phyloP scores from a whole-genome alignment of 1,140 invertebrate species.

The Gryon sp. region DNA sequence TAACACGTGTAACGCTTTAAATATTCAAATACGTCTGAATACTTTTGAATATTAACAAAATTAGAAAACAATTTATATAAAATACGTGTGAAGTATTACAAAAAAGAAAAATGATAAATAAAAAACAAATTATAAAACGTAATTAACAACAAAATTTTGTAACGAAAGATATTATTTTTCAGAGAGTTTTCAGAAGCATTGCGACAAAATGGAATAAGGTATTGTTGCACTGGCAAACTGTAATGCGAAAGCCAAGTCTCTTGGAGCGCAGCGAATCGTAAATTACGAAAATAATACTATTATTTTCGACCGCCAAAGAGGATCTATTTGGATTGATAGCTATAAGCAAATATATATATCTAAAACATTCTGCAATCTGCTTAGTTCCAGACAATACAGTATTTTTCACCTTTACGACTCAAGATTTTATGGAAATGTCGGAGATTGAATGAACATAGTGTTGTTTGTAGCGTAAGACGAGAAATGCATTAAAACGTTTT shows the following conservation, averaged over 20 bases:
- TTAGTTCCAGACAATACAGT: conserved; percentile 70
- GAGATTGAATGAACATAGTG: conserved; percentile 10
- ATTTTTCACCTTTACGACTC: conserved; percentile 54
- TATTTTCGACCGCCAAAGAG: conserved; percentile 64
- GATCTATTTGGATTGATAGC: conserved; percentile 73
- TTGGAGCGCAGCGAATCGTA: conserved; percentile 62
- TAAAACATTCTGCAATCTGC: conserved; percentile 36
- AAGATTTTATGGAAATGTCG: conserved; percentile 16
- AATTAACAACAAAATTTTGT: no score
- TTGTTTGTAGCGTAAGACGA: conserved; percentile 5
- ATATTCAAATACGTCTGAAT: no score
- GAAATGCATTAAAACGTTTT: conserved; percentile 47
- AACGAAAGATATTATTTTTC: no score
- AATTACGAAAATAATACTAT: conserved; percentile 67
- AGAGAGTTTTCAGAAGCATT: background rate
- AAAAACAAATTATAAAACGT: no score
- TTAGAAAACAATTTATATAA: no score
- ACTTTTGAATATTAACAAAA: no score
- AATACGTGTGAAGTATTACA: no score
- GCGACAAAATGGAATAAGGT: conserved; percentile 6
- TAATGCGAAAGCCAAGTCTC: conserved; percentile 55
- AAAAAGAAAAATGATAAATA: no score
- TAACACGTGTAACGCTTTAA: no score
- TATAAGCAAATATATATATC: conserved; percentile 65
- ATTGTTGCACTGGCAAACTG: conserved; percentile 60